These are phyloP conservation scores for Catamblyrhynchus diadema DNA, from an alignment of 2,797 vertebrate species.

Conservation along the genomic window DNA sequence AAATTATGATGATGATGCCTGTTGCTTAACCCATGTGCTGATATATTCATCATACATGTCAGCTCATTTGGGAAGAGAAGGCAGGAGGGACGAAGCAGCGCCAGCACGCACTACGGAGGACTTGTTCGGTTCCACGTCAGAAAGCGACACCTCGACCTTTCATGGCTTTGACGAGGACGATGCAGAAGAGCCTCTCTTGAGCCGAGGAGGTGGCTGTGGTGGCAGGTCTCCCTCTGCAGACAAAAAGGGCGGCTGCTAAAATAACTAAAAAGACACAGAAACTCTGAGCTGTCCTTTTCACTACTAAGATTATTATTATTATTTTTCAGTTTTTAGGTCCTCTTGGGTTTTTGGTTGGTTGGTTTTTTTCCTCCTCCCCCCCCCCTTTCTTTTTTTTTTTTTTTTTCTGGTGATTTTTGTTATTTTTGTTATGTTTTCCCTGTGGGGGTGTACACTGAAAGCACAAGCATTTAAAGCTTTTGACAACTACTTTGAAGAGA, in stretches of 20 bases:
- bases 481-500: constrained; percentile 49
- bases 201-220: constrained; percentile 84
- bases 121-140: constrained; percentile 96
- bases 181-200: constrained; percentile 88
- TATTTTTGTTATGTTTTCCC: constrained; percentile 30
- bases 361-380: fast-evolving
- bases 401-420: background rate
- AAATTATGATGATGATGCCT: constrained; percentile 78
- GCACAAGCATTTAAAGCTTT: constrained; percentile 73
- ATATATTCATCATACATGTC: constrained; percentile 86
- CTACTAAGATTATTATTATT: constrained; percentile 68
- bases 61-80: constrained; percentile 88
- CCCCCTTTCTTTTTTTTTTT: background rate
- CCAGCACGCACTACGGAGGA: constrained; percentile 89
- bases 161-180: constrained; percentile 98
- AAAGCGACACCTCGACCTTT: constrained; percentile 98
- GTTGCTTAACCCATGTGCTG: constrained; percentile 86
- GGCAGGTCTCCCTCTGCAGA: constrained; percentile 86
- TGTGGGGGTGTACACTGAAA: constrained; percentile 67
- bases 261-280: constrained; percentile 64
- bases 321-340: constrained; percentile 60
- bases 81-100: constrained; percentile 86
- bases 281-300: constrained; percentile 69
- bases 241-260: constrained; percentile 83
- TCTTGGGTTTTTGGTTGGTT: background rate